Conservation (phyloP, 2,888 invertebrate genomes). For the Cosmia trapezina region DNA sequence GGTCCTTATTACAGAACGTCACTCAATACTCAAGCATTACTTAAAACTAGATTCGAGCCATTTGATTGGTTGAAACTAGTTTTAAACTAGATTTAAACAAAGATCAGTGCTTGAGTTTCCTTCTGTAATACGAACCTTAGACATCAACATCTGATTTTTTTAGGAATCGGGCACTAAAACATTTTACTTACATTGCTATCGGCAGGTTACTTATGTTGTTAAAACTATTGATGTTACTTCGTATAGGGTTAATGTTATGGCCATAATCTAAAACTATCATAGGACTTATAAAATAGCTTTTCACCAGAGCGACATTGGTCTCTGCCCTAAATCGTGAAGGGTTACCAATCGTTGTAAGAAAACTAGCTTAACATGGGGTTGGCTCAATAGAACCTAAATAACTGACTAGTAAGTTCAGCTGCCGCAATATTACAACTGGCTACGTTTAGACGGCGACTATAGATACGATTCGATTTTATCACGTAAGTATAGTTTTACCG, state of each 20-base stretch:
- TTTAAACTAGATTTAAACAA: too few relatives aligned
- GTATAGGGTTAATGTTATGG: constrained; percentile 7
- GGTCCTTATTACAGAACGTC: too few relatives aligned
- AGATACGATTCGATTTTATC: too few relatives aligned
- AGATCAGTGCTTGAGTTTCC: too few relatives aligned
- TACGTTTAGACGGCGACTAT: too few relatives aligned
- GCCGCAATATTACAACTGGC: constrained; percentile 22
- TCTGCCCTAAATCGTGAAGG: constrained; percentile 15
- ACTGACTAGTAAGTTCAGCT: constrained; percentile 28
- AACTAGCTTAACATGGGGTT: constrained; percentile 21
- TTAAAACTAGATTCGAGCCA: too few relatives aligned
- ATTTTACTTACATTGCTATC: constrained; percentile 9
- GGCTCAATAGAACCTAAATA: constrained; percentile 24
- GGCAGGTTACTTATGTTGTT: constrained; percentile 6
- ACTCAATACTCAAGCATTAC: too few relatives aligned
- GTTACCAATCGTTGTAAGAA: constrained; percentile 23
- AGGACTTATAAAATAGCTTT: constrained; percentile 4
- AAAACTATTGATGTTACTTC: constrained; percentile 28
- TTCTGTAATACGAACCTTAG: too few relatives aligned
- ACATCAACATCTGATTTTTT: neutral
- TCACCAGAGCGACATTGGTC: constrained; percentile 2
- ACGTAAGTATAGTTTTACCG: too few relatives aligned
- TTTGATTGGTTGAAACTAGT: too few relatives aligned
- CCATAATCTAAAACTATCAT: constrained; percentile 18
- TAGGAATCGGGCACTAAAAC: neutral